A percentile compares a stretch with the other conserved stretches of the same genome.
Evolutionary conservation across 2,888 invertebrate species (phyloP).

Genomic region (Pseudanteris insignis): DNA sequence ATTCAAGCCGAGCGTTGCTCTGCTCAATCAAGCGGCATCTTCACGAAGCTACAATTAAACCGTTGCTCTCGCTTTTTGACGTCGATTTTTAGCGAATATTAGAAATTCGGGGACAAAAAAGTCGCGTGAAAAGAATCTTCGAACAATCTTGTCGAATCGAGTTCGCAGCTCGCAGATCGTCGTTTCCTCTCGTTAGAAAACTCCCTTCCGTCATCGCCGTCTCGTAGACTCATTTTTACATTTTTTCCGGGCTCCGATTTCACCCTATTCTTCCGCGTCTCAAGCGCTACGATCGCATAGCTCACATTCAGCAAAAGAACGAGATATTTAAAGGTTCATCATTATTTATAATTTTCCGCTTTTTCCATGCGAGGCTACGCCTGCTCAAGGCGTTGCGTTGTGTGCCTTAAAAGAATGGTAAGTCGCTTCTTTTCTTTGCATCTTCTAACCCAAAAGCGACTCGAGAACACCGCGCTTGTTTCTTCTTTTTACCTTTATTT

Average conservation of each 20-base stretch:
- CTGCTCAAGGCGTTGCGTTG: slow-evolving; percentile 49
- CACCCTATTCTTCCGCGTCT: slow-evolving; percentile 40
- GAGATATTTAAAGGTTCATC: slow-evolving; percentile 53
- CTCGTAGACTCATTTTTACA: slow-evolving; percentile 41
- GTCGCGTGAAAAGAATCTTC: slow-evolving; percentile 24
- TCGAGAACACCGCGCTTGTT: slow-evolving; percentile 18
- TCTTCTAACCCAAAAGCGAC: slow-evolving; percentile 24
- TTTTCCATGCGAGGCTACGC: slow-evolving; percentile 44
- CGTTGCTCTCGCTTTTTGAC: no score
- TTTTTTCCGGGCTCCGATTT: slow-evolving; percentile 41
- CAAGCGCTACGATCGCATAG: slow-evolving; percentile 39
- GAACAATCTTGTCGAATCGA: slow-evolving; percentile 41
- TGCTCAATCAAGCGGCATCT: background rate
- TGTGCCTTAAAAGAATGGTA: slow-evolving; percentile 56
- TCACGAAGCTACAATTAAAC: background rate
- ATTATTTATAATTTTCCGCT: slow-evolving; percentile 66
- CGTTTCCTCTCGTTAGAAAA: slow-evolving; percentile 46
- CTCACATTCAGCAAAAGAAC: slow-evolving; percentile 37
- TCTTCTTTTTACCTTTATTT: slow-evolving; percentile 7
- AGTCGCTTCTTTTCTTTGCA: slow-evolving; percentile 34
- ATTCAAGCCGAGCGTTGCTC: no score
- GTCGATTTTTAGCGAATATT: background rate
- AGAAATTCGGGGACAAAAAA: slow-evolving; percentile 8
- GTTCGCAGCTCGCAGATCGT: slow-evolving; percentile 40
- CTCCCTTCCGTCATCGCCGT: slow-evolving; percentile 40